These are phyloP conservation scores for Eciton burchellii DNA, from an alignment of 1,140 invertebrate genomes.

Conservation along the genomic window DNA sequence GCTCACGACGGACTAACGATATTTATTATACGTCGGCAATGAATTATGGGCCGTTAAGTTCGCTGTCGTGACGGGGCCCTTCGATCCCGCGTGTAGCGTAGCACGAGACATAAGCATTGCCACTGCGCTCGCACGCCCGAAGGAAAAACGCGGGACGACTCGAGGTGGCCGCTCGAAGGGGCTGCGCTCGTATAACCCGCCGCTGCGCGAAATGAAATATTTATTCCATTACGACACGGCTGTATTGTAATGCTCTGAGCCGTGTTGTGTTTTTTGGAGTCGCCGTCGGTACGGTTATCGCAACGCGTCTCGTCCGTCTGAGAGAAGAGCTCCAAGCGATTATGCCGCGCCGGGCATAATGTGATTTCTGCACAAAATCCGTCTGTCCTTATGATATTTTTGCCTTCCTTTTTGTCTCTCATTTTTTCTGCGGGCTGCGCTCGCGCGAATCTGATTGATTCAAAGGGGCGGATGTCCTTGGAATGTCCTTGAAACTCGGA, in stretches of 20 bases:
- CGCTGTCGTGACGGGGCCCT: constrained; percentile 72
- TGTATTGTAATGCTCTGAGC: constrained; percentile 46
- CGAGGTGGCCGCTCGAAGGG: background rate
- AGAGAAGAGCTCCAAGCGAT: background rate
- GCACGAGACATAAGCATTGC: constrained; percentile 48
- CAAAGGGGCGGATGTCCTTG: background rate
- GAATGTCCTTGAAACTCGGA: no score
- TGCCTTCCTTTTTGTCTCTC: no score
- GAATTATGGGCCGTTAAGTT: constrained; percentile 79
- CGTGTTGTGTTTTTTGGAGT: constrained; percentile 23
- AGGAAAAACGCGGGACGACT: constrained; percentile 51
- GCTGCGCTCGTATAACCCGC: background rate
- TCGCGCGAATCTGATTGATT: background rate
- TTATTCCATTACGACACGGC: constrained; percentile 56
- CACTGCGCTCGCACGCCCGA: constrained; percentile 37
- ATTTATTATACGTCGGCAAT: constrained; percentile 78
- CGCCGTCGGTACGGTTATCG: constrained; percentile 13
- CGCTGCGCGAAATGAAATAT: constrained; percentile 53
- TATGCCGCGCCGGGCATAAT: constrained; percentile 9
- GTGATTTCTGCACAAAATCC: constrained; percentile 5
- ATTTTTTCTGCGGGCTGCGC: no score
- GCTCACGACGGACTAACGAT: constrained; percentile 72
- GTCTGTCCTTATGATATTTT: background rate
- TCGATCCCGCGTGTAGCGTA: constrained; percentile 51
- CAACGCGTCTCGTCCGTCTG: background rate